A percentile compares a stretch with the other conserved stretches of the same genome.
Evolutionary conservation across 1,140 invertebrate species (phyloP).

Genomic region (Bombus sylvicola): DNA sequence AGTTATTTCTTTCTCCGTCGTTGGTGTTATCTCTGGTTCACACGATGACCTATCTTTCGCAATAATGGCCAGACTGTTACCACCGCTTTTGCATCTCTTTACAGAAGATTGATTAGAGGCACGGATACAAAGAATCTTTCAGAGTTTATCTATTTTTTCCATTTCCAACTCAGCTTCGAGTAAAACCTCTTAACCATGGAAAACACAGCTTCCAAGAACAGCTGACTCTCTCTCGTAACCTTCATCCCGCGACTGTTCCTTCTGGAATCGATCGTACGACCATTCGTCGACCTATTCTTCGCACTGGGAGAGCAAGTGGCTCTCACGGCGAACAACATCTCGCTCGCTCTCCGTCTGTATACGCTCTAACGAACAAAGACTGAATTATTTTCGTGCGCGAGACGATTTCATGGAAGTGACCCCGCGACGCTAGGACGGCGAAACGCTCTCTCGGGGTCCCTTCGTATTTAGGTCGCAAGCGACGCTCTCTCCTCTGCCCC

Average conservation of each 20-base stretch:
- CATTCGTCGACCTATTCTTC: slow-evolving; percentile 3
- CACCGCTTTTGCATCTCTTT: not conserved
- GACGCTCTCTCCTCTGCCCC: slow-evolving; percentile 10
- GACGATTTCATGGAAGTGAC: slow-evolving; percentile 69
- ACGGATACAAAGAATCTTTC: not conserved
- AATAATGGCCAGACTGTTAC: not conserved
- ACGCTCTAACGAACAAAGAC: slow-evolving; percentile 61
- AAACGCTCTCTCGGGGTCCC: slow-evolving; percentile 49
- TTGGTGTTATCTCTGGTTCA: not conserved
- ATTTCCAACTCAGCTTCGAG: not conserved
- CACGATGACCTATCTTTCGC: not conserved
- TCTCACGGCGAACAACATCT: not conserved
- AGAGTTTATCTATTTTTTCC: too few species aligned
- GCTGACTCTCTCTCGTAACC: not conserved
- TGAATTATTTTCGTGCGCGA: slow-evolving; percentile 63
- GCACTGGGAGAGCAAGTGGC: not conserved
- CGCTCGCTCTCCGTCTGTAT: not conserved
- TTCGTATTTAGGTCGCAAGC: slow-evolving; percentile 72
- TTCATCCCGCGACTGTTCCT: not conserved
- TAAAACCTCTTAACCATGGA: not conserved
- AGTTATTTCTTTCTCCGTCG: not conserved
- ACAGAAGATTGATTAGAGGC: too few species aligned
- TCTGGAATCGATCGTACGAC: slow-evolving; percentile 45
- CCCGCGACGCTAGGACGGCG: slow-evolving; percentile 18
- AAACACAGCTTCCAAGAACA: not conserved